Conservation (phyloP, 2,797 vertebrate genomes). For the Sorex maritimensis region DNA sequence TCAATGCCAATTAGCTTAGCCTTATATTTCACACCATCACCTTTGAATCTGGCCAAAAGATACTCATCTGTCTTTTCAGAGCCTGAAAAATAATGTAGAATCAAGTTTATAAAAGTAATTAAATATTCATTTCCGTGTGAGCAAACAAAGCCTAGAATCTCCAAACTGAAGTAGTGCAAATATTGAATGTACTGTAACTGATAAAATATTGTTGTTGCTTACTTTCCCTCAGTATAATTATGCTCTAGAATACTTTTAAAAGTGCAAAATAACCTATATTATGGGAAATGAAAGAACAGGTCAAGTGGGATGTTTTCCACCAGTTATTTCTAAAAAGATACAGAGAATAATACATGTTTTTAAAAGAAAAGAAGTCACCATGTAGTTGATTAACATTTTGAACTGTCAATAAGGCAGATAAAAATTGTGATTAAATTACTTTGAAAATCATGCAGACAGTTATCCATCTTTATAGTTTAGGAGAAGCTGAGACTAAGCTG, state of each 20-base stretch:
- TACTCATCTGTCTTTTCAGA: slow-evolving; percentile 97
- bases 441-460: background rate
- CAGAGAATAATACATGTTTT: background rate
- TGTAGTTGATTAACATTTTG: slow-evolving; percentile 47
- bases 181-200: background rate
- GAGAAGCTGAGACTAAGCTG: background rate
- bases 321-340: background rate
- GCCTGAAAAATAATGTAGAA: slow-evolving; percentile 87
- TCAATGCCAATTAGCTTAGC: slow-evolving; percentile 98
- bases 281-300: background rate
- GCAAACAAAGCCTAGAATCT: background rate
- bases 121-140: background rate
- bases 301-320: background rate
- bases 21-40: slow-evolving; percentile 97
- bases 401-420: background rate
- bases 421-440: slow-evolving; percentile 23
- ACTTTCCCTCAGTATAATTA: background rate
- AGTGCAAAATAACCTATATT: background rate
- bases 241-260: background rate
- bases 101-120: background rate
- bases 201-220: background rate
- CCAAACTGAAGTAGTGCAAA: background rate
- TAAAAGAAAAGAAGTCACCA: slow-evolving; percentile 39
- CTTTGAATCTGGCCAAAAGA: slow-evolving; percentile 96
- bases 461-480: background rate